phyloP scores from a whole-genome alignment of 2,797 vertebrate genomes.

The Meda fulgida region DNA sequence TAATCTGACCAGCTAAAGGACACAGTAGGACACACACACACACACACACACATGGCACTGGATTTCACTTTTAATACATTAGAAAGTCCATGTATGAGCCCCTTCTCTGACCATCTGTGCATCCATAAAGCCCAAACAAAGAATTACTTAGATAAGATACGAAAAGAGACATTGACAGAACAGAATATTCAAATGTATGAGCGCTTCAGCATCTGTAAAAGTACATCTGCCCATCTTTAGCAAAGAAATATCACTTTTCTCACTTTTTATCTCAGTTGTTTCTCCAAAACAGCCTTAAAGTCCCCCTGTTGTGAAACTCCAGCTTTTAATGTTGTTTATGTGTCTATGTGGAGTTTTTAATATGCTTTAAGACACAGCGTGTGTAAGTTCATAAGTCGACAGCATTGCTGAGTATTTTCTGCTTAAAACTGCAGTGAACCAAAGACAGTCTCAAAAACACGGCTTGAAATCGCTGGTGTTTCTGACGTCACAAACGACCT shows the following conservation, averaged over 20 bases:
- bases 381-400: too few relatives aligned
- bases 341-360: too few relatives aligned
- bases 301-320: too few relatives aligned
- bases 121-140: constrained; percentile 70
- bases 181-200: constrained; percentile 1
- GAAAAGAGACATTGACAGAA: constrained; percentile 18
- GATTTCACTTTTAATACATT: constrained; percentile 82
- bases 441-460: too few relatives aligned
- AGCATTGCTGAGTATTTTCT: too few relatives aligned
- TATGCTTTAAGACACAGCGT: too few relatives aligned
- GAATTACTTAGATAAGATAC: constrained; percentile 56
- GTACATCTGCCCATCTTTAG: background rate
- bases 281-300: background rate
- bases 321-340: too few relatives aligned
- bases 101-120: constrained; percentile 73
- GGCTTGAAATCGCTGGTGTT: too few relatives aligned
- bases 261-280: background rate
- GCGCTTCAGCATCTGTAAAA: constrained; percentile 42
- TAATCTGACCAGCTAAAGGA: constrained; percentile 81
- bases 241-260: background rate
- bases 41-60: constrained; percentile 65
- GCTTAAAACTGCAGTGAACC: too few relatives aligned
- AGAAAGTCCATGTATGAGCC: constrained; percentile 73
- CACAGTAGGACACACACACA: constrained; percentile 59
- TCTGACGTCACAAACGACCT: too few relatives aligned